Conservation (phyloP, 2,797 vertebrate genomes). For the Melanotaenia pygmaea region DNA sequence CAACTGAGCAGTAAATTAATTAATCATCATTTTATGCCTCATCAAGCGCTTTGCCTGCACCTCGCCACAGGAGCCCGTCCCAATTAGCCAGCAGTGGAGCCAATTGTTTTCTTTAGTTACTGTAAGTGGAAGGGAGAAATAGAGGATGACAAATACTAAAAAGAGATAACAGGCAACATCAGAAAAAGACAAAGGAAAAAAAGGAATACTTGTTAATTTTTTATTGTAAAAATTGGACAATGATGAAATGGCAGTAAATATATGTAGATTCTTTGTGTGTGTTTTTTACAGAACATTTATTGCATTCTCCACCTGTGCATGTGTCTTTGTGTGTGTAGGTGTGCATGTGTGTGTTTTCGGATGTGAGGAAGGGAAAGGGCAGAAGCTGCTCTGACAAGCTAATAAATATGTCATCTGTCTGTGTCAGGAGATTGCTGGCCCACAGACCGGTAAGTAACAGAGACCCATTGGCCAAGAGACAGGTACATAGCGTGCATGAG, state of each 20-base stretch:
- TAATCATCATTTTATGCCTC: slow-evolving; percentile 99
- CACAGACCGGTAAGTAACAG: slow-evolving; percentile 87
- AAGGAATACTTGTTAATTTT: neutral
- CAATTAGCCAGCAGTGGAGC: slow-evolving; percentile 93
- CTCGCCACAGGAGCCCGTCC: slow-evolving; percentile 88
- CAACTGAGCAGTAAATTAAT: slow-evolving; percentile 99
- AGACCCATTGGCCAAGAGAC: slow-evolving; percentile 52
- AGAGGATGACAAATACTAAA: slow-evolving; percentile 31
- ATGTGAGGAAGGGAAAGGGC: slow-evolving; percentile 36
- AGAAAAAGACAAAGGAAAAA: slow-evolving; percentile 55
- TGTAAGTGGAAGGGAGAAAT: slow-evolving; percentile 69
- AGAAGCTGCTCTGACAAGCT: slow-evolving; percentile 88
- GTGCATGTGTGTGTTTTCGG: slow-evolving; percentile 1
- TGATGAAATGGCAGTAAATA: slow-evolving; percentile 8
- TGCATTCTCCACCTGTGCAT: slow-evolving; percentile 15
- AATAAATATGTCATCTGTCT: slow-evolving; percentile 98
- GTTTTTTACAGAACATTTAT: slow-evolving; percentile 6
- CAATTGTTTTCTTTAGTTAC: slow-evolving; percentile 94
- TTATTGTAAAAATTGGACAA: slow-evolving; percentile 6
- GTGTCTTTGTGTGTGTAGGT: slow-evolving; percentile 1
- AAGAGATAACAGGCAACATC: slow-evolving; percentile 39
- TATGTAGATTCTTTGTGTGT: slow-evolving; percentile 3
- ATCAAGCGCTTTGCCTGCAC: slow-evolving; percentile 94
- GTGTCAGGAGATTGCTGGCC: slow-evolving; percentile 87
- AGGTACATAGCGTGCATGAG: slow-evolving; percentile 59